These are phyloP conservation scores for Spatulosminthurus flaviceps DNA, from an alignment of 2,888 invertebrate species.

Conservation along the genomic window DNA sequence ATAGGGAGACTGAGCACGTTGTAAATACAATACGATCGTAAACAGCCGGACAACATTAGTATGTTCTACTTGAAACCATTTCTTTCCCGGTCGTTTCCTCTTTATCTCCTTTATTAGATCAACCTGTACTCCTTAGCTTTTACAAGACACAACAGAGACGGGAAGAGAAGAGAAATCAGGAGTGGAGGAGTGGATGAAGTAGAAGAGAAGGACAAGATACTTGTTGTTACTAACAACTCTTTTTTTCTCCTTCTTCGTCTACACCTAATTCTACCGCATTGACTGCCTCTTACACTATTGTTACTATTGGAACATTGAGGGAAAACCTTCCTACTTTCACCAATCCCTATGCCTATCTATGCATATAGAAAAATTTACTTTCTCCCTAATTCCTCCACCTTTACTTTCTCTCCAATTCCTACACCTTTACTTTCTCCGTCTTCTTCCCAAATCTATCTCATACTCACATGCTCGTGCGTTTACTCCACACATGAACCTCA, in stretches of 20 bases:
- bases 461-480: no score
- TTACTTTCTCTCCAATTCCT: no score
- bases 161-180: not conserved
- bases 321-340: no score
- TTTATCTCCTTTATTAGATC: slow-evolving; percentile 42
- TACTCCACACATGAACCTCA: no score
- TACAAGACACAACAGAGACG: not conserved
- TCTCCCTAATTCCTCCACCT: no score
- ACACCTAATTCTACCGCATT: not conserved
- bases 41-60: slow-evolving; percentile 32
- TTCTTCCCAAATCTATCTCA: no score
- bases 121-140: slow-evolving; percentile 28
- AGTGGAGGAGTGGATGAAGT: not conserved
- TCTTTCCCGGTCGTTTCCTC: slow-evolving; percentile 35
- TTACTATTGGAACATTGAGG: no score
- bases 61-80: slow-evolving; percentile 39
- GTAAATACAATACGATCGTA: slow-evolving; percentile 10
- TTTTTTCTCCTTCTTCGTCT: not conserved
- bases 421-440: no score
- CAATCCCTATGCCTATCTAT: no score
- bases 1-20: slow-evolving; percentile 18
- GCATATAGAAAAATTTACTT: no score
- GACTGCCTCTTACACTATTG: no score
- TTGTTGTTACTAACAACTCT: not conserved
- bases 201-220: not conserved